Evolutionary conservation across 1,140 invertebrate genomes (phyloP).

Genomic region (Ptiloglossa arizonensis): DNA sequence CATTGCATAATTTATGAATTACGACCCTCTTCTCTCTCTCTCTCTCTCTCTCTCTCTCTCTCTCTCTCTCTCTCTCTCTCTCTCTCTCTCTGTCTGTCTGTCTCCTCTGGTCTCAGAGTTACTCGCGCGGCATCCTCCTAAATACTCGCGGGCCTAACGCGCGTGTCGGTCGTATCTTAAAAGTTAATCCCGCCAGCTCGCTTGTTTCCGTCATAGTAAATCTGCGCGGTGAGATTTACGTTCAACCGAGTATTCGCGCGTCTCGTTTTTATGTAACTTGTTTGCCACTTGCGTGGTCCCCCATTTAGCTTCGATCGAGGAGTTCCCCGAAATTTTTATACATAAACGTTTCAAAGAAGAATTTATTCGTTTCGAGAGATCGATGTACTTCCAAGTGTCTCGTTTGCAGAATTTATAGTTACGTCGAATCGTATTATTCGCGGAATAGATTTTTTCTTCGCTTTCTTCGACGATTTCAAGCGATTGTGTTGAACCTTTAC

Average conservation of each 20-base stretch:
- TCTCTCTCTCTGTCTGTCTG: background rate
- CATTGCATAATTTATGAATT: conserved; percentile 66
- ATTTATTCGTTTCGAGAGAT: too few relatives aligned
- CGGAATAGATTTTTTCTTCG: too few relatives aligned
- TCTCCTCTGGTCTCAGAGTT: background rate
- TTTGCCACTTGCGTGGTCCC: background rate
- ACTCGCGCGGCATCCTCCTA: background rate
- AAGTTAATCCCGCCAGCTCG: conserved; percentile 32
- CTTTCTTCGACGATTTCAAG: too few relatives aligned
- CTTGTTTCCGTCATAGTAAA: conserved; percentile 37
- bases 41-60: conserved; percentile 9
- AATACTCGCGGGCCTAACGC: conserved; percentile 24
- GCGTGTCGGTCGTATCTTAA: conserved; percentile 20
- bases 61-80: background rate
- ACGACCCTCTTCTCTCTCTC: conserved; percentile 34
- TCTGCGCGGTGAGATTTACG: conserved; percentile 30
- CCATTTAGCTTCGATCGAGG: background rate
- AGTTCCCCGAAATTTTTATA: background rate
- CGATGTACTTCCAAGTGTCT: too few relatives aligned
- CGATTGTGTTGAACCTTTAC: too few relatives aligned
- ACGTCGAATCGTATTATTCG: too few relatives aligned
- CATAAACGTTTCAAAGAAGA: too few relatives aligned
- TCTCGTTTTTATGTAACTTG: background rate
- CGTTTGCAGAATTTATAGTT: too few relatives aligned
- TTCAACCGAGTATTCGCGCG: background rate